Conservation (phyloP, 37 sponge, comb jelly and placozoan species). For the Crambe crambe region DNA sequence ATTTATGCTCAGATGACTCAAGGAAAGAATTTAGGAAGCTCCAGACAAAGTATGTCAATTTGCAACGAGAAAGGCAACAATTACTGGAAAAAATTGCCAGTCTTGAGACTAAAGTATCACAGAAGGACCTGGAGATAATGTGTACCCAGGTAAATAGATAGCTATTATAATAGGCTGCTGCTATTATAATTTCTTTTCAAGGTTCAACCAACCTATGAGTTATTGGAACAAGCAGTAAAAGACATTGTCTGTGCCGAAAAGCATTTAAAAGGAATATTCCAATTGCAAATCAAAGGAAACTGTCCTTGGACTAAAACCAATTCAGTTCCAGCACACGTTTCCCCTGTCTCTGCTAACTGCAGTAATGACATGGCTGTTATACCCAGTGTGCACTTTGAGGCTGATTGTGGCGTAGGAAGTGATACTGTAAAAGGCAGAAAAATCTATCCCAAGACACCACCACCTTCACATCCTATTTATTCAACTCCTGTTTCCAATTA, state of each 20-base stretch:
- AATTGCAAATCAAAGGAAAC: neutral
- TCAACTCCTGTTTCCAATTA: slow-evolving; percentile 3
- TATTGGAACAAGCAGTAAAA: slow-evolving; percentile 9
- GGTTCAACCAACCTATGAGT: neutral
- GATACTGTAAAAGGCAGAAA: neutral
- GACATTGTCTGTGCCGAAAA: neutral
- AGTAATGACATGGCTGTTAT: neutral
- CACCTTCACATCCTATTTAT: neutral
- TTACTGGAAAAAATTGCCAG: slow-evolving; percentile 25
- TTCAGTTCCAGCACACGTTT: neutral
- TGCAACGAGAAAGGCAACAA: slow-evolving; percentile 30
- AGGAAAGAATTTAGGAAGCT: slow-evolving; percentile 9
- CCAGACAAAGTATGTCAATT: neutral
- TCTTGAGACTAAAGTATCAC: neutral
- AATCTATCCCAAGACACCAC: slow-evolving; percentile 24
- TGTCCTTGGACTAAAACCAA: neutral
- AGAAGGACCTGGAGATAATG: neutral
- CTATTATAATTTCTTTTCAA: neutral
- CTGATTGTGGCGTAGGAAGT: neutral
- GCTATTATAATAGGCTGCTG: no score
- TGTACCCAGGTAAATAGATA: neutral
- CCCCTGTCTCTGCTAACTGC: neutral
- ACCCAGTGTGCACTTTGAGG: neutral
- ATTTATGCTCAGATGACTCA: slow-evolving; percentile 21
- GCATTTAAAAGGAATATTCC: neutral